A percentile compares a stretch with the other conserved stretches of the same genome.
Evolutionary conservation across 2,888 invertebrate species (phyloP).

Genomic region (Andrena bicolor): DNA sequence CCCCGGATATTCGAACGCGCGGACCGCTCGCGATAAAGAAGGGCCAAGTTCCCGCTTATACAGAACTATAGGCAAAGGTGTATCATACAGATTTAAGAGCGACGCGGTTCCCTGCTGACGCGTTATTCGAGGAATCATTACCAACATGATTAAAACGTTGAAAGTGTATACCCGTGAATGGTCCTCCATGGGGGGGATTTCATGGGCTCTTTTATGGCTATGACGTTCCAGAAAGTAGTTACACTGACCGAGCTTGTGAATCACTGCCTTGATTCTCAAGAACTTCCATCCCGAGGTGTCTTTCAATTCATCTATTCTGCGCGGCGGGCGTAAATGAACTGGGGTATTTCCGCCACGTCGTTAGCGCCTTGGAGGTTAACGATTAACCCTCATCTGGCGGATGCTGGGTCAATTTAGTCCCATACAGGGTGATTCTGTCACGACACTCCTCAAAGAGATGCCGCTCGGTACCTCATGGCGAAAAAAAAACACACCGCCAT

Average conservation of each 20-base stretch:
- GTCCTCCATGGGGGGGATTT: slow-evolving; percentile 21
- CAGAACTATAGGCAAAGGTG: too few species aligned
- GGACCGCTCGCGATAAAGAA: slow-evolving; percentile 19
- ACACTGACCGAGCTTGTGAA: slow-evolving; percentile 2
- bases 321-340: neutral
- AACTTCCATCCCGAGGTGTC: neutral
- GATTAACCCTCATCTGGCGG: too few species aligned
- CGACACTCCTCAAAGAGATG: too few species aligned
- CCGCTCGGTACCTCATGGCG: too few species aligned
- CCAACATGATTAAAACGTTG: slow-evolving; percentile 37
- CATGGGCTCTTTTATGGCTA: neutral
- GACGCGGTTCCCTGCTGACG: slow-evolving; percentile 23
- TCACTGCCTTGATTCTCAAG: neutral
- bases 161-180: slow-evolving; percentile 31
- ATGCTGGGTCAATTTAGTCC: too few species aligned
- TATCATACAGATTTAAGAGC: slow-evolving; percentile 39
- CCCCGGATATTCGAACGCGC: slow-evolving; percentile 32
- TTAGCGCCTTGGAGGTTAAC: neutral
- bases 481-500: too few species aligned
- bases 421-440: too few species aligned
- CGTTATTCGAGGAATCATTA: slow-evolving; percentile 59
- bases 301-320: neutral
- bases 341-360: neutral
- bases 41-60: slow-evolving; percentile 37
- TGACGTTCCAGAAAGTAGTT: slow-evolving; percentile 13